A percentile compares a stretch with the other conserved stretches of the same genome.
Evolutionary conservation across 2,888 invertebrate species (phyloP).

Genomic region (Epinotia demarniana): DNA sequence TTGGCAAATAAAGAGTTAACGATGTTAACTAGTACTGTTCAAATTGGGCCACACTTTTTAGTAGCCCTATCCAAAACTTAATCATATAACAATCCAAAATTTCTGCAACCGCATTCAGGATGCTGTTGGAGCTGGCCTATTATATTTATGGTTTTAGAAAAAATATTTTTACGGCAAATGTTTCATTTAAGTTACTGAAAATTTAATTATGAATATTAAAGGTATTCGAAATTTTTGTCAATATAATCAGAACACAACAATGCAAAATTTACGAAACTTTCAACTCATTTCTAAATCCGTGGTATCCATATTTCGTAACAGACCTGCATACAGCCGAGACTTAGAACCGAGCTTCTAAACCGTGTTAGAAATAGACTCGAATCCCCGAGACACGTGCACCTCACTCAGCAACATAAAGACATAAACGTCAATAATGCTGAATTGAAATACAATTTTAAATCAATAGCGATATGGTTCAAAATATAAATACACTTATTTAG

Average conservation of each 20-base stretch:
- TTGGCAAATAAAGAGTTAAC: no score
- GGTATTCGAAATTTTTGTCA: background rate
- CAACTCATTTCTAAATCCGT: slow-evolving; percentile 4
- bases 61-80: no score
- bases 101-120: no score
- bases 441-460: slow-evolving; percentile 14
- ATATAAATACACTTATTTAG: slow-evolving; percentile 5
- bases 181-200: no score
- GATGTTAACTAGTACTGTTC: no score
- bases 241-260: background rate
- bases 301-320: slow-evolving; percentile 23
- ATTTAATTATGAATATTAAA: no score
- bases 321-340: slow-evolving; percentile 13
- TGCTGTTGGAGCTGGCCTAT: no score
- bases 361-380: slow-evolving; percentile 27
- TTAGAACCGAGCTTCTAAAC: slow-evolving; percentile 21
- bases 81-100: no score
- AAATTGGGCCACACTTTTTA: no score
- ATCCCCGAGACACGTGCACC: slow-evolving; percentile 5
- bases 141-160: no score
- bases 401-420: background rate
- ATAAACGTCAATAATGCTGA: background rate
- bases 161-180: no score
- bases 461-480: slow-evolving; percentile 13
- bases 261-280: background rate